Percentiles rank a stretch among this genome's conserved stretches.
Conservation (phyloP, 2,888 invertebrate species). For the Tigriopus californicus region DNA sequence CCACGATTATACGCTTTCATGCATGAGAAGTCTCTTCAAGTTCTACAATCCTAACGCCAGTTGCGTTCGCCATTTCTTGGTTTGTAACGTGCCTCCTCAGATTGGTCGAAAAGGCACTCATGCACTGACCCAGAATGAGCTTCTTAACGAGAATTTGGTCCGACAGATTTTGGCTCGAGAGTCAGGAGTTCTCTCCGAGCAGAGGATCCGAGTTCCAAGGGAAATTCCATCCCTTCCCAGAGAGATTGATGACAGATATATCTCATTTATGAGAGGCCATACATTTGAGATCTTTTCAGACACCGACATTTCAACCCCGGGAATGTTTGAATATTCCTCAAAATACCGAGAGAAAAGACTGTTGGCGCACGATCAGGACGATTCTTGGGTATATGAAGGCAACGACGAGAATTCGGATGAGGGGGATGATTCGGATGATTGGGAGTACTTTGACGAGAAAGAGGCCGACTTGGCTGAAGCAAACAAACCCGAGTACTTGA, state of each 20-base stretch:
- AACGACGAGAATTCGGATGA: neutral
- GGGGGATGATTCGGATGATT: neutral
- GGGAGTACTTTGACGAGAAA: slow-evolving; percentile 1
- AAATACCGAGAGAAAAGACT: neutral
- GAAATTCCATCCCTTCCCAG: neutral
- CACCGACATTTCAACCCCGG: no score
- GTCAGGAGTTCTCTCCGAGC: neutral
- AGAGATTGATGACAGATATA: neutral
- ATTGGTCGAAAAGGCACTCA: no score
- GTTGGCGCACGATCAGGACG: neutral
- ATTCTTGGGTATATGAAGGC: neutral
- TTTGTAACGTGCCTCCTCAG: neutral
- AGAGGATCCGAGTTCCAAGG: no score
- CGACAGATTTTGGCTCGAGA: neutral
- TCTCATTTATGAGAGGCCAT: neutral
- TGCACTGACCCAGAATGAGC: neutral
- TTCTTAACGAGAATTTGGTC: neutral
- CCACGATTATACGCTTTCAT: neutral
- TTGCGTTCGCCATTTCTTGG: neutral
- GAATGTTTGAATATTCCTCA: neutral
- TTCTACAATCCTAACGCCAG: neutral
- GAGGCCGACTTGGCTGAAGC: neutral
- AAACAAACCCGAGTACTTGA: neutral
- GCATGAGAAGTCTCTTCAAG: neutral
- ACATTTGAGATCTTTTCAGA: neutral